Conservation (phyloP, 2,113 vertebrate genomes). For the Peromyscus maniculatus region DNA sequence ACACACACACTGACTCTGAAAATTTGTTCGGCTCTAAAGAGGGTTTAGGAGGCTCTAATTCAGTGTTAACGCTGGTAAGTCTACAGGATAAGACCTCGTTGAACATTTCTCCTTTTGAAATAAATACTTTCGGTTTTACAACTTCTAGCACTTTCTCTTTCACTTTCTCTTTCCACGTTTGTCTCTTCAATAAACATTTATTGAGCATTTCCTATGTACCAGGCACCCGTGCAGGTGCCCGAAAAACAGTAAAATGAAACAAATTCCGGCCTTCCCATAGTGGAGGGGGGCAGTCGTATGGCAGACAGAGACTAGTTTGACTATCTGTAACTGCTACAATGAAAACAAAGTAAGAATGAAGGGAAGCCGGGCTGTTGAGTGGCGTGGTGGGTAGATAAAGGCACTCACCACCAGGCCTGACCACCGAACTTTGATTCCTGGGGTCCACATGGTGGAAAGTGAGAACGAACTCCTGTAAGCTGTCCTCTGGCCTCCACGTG, state of each 20-base stretch:
- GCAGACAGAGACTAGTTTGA: too few relatives aligned
- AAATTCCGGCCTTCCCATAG: neutral
- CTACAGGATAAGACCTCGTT: neutral
- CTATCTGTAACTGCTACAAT: neutral
- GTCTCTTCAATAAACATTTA: neutral
- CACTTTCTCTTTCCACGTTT: neutral
- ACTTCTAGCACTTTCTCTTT: neutral
- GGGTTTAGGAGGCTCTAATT: neutral
- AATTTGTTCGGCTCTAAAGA: constrained; percentile 53
- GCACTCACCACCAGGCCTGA: too few relatives aligned
- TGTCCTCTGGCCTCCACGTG: too few relatives aligned
- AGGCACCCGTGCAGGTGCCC: neutral
- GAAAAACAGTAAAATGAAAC: neutral
- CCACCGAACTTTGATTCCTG: too few relatives aligned
- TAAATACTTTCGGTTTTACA: neutral
- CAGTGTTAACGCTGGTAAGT: neutral
- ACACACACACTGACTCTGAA: constrained; percentile 45
- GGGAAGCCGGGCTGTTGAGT: neutral
- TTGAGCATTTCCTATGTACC: neutral
- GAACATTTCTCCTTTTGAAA: neutral
- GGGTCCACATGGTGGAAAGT: neutral
- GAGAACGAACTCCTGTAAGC: neutral
- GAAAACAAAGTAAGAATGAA: neutral
- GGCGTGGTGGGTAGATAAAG: too few relatives aligned
- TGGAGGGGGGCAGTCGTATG: neutral